These are phyloP conservation scores for Daboia siamensis DNA, from an alignment of 2,113 vertebrate species.

Conservation along the genomic window DNA sequence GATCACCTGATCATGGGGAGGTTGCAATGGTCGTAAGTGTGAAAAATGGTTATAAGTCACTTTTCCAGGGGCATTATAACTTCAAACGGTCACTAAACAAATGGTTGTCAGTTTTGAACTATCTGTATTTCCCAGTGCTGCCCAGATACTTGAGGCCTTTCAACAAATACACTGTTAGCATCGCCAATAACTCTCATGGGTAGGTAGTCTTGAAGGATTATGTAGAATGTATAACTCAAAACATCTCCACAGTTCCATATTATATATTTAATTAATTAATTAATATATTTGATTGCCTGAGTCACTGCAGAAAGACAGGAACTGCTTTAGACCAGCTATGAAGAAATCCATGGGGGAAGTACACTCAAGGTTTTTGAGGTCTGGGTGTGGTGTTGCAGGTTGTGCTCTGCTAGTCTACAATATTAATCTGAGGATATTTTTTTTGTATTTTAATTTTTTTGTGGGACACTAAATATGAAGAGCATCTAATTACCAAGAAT, in stretches of 20 bases:
- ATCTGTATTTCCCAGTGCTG: background rate
- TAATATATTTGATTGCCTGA: background rate
- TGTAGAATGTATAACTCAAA: background rate
- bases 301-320: background rate
- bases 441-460: background rate
- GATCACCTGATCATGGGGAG: background rate
- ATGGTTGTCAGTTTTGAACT: background rate
- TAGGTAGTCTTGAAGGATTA: background rate
- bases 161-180: background rate
- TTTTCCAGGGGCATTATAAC: background rate
- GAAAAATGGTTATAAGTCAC: background rate
- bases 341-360: background rate
- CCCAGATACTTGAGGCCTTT: background rate
- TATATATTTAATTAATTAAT: background rate
- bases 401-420: background rate
- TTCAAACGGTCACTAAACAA: background rate
- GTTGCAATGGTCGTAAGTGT: background rate
- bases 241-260: background rate
- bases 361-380: background rate
- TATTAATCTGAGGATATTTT: background rate
- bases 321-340: background rate
- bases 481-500: background rate
- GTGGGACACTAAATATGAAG: background rate
- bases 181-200: background rate
- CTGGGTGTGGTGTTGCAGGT: background rate